Conservation (phyloP, 2,797 vertebrate genomes). For the Emys orbicularis region DNA sequence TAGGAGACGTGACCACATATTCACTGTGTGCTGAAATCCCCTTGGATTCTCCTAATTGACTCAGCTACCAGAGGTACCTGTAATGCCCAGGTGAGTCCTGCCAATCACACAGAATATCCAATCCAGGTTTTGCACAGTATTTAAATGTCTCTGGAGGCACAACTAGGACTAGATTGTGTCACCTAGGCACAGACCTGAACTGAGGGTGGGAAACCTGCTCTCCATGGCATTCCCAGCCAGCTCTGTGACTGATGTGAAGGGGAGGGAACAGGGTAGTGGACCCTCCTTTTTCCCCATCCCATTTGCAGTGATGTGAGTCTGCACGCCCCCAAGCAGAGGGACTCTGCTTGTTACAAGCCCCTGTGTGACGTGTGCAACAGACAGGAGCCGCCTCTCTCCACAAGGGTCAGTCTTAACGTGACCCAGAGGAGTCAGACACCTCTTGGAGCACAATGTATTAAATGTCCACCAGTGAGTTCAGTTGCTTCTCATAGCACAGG, state of each 20-base stretch:
- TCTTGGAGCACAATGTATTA: not conserved
- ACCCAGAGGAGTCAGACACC: not conserved
- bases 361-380: not conserved
- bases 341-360: not conserved
- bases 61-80: not conserved
- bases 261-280: not conserved
- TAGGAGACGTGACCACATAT: not conserved
- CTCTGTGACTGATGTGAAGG: not conserved
- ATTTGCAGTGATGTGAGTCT: not conserved
- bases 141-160: not conserved
- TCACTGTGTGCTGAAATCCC: not conserved
- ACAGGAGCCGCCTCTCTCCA: not conserved
- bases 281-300: not conserved
- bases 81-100: not conserved
- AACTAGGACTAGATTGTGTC: not conserved
- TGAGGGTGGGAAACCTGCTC: not conserved
- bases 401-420: not conserved
- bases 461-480: not conserved
- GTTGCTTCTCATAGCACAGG: not conserved
- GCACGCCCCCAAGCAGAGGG: not conserved
- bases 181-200: not conserved
- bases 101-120: not conserved
- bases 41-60: not conserved
- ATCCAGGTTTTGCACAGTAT: not conserved
- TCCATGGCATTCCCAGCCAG: not conserved